Base-by-base conservation (phyloP, 2,797 vertebrate species). In the Poeciliopsis turneri region DNA sequence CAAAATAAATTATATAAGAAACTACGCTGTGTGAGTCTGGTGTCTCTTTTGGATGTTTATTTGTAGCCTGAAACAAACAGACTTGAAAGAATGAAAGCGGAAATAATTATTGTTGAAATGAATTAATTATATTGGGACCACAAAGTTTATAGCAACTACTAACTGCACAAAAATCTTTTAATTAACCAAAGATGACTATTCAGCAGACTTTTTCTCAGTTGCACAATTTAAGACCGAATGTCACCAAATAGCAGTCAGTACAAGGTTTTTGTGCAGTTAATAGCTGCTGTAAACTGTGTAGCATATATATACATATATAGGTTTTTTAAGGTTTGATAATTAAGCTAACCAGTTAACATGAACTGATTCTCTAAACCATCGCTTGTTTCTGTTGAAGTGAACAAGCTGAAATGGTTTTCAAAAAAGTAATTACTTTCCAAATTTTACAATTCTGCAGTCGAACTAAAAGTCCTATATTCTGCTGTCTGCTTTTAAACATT, bases 1-100 rank as follows among this genome's bases (percentile, higher is more conserved):
- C 92, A 89, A 91, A 93, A 96, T 96, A 96, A 96, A 96, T 96
- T 95, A 96, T 96, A 92, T 84, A 91, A 88, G 75, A 91, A 91
- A 82, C 75, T 89, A 90, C 76, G 5, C 76, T 49, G 9, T 18
- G 72, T 70, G 49, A 30, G 51, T 79, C 80, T 84, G 77, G 13
- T 83, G 61, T 87, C 69, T 81, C 20, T 64, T 55, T 68, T 55
- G 36, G 20, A 28, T 74, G 74, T 88, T 85, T 76, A 46, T 87
- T 59, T 59, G n/a, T 30, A n/a, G 57, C n/a, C 57, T 59, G 57
- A 59, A 59, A 28, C 25, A 30, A 59, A 28, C 25, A 30, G 11
- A 69, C 39, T 69, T 69, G 2, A 43, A 23, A 69, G 11, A 43
- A n/a, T 69, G 23, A 43, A 43, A 43, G 12, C 2, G 9, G 20